Base-by-base conservation (phyloP, 2,888 invertebrate genomes). In the Agrotis ipsilon region DNA sequence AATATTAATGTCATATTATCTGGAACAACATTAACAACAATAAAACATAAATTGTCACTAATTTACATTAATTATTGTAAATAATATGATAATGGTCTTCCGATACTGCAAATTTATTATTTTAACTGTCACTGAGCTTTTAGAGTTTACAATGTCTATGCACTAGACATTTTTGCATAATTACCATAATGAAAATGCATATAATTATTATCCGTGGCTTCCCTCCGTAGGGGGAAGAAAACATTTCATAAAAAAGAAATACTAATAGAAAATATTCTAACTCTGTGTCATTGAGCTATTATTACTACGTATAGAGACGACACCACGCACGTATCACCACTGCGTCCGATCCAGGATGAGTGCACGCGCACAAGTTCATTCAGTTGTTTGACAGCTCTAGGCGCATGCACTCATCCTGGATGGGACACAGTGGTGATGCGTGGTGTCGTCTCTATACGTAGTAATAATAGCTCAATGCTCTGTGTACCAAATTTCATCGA, bases 41-140 rank as follows among this genome's bases (percentile, higher is more conserved):
- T 46, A n/a, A 39, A 46, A 48, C 19, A 62, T 71, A 61, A 54
- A 61, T 54, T 61, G 16, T 24, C 18, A 24, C 7, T 14, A 48
- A 71, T 69, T 69, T 9, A n/a, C 16, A 62, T 69, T 2, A 18
- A 61, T 70, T 51, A 32, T 39, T 48, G 39, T 39, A 39, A 32
- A 68, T 52, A 11, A 39, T 46, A 39, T 70, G 24, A 4, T 62
- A 70, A 43, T 55, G 4, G 21, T 11, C 1, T n/a, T 11, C 19
- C 18, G 24, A 57, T 51, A 57, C 24, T 48, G 39, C 2, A 14
- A 67, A 58, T 62, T 69, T 70, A 62, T 62, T 48, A 1, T 9
- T 18, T 69, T 46, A 18, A 60, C 45, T 51, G 21, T 24, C 6
- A 5, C 69, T 52, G 19, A 14, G 32, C 13, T 24, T 68, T 60